Evolutionary conservation across 2,113 vertebrate species (phyloP), one percentile per base, ranked within the genome.

Genomic region (Puffinus mauretanicus): DNA sequence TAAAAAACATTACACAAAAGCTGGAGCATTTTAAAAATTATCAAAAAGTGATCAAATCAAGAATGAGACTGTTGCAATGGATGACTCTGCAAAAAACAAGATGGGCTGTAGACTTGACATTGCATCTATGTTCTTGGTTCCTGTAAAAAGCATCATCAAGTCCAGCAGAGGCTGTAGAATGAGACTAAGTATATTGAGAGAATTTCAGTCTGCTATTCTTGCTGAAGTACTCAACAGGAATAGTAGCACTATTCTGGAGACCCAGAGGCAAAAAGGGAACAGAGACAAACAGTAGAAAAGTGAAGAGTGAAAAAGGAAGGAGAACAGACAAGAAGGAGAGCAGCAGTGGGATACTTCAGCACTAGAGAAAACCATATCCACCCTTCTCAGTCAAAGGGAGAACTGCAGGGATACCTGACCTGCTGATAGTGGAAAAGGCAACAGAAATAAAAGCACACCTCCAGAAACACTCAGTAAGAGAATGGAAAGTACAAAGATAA

Each of bases 331-430:
- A 93, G 60, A 69, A 93, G 55, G 32, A 78, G 26, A 80, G 44
- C 88, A 92, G 58, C 83, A 54, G 83, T 69, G 51, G 78, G 91
- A 69, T 69, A 76, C 30, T 93, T 49, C 57, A 94, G 70, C 78
- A 79, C 29, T 52, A 84, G 25, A 82, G 70, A 91, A 92, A 91
- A 82, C 29, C 25, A 82, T 16, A 69, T 55, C 77, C 77, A 80
- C 71, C 65, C 61, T 92, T 93, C 94, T 78, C 67, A 86, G 79
- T 24, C 52, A 94, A 80, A 92, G 47, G 29, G 51, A 96, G 82
- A 95, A 76, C 85, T 65, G 82, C 84, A 80, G 92, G 64, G 69
- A 77, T 57, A 65, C 26, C 54, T 93, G 62, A 94, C 66, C 93
- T 89, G 73, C 81, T 72, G 93, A 46, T 14, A 79, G 64, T 42